A percentile compares a stretch with the other conserved stretches of the same genome.
phyloP scores from a whole-genome alignment of 53 echinoderm and acorn worm species.

The Temnopleurus reevesii region DNA sequence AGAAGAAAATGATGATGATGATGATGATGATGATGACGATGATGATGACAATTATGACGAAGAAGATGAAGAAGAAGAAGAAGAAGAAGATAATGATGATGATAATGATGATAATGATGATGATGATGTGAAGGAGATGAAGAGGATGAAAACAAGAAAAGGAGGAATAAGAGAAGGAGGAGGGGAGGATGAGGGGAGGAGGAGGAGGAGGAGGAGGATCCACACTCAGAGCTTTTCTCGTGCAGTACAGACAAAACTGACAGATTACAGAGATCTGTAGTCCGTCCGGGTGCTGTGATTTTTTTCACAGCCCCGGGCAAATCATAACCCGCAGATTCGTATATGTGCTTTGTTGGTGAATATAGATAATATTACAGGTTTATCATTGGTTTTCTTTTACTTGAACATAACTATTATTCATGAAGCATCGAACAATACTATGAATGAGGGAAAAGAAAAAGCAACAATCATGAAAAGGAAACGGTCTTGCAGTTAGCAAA shows the following conservation, averaged over 20 bases:
- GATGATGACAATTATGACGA: not conserved
- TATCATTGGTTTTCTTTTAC: too few relatives aligned
- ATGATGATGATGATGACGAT: not conserved
- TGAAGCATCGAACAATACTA: too few relatives aligned
- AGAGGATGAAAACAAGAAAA: not conserved
- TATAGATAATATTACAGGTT: too few relatives aligned
- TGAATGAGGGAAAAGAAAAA: too few relatives aligned
- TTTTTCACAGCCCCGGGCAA: too few relatives aligned
- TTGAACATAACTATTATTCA: too few relatives aligned
- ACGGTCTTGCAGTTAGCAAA: too few relatives aligned
- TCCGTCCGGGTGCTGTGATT: too few relatives aligned
- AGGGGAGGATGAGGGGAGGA: not conserved
- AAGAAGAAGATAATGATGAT: not conserved
- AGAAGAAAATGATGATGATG: not conserved
- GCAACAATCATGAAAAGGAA: too few relatives aligned
- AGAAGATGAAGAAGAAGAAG: not conserved
- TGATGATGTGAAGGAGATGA: not conserved
- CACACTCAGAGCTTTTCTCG: not conserved
- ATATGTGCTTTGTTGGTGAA: too few relatives aligned
- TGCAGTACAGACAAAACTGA: not conserved
- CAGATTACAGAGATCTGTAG: too few relatives aligned
- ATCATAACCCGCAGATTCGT: too few relatives aligned
- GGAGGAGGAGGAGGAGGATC: not conserved
- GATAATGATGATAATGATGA: not conserved
- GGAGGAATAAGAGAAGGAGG: not conserved